Evolutionary conservation across 2,113 vertebrate species (phyloP).

Genomic region (Hipposideros armiger): DNA sequence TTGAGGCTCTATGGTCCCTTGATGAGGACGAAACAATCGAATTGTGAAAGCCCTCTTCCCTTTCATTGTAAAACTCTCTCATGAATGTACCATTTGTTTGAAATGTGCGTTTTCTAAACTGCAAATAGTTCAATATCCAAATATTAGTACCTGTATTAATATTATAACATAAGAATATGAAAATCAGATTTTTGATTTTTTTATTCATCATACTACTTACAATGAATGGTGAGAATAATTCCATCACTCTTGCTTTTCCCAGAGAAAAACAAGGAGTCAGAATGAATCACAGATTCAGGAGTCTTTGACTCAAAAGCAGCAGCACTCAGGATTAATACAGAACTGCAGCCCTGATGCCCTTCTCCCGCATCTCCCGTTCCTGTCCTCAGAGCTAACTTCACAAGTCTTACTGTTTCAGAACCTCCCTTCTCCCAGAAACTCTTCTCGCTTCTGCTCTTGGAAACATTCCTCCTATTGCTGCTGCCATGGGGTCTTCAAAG

Average conservation of each 20-base stretch:
- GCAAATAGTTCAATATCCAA: background rate
- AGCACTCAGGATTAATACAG: background rate
- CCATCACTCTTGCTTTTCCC: background rate
- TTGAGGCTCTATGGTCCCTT: background rate
- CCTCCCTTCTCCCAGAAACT: background rate
- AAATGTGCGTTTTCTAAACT: conserved; percentile 1
- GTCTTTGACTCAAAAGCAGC: background rate
- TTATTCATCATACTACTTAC: background rate
- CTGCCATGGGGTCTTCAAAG: background rate
- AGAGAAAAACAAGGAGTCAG: background rate
- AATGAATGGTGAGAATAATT: background rate
- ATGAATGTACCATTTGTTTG: background rate
- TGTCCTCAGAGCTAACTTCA: background rate
- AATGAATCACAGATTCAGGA: background rate
- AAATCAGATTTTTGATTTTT: background rate
- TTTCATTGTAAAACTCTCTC: background rate
- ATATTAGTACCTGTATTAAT: background rate
- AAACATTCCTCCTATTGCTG: background rate
- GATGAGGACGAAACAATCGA: background rate
- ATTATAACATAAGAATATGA: background rate
- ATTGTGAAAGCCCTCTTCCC: background rate
- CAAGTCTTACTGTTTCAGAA: background rate
- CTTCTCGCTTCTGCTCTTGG: background rate
- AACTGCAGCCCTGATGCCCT: background rate
- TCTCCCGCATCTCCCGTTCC: background rate